Percentiles rank a stretch among this genome's conserved stretches.
Evolutionary conservation across 2,888 invertebrate species (phyloP).

Genomic region (Andrena praecox): DNA sequence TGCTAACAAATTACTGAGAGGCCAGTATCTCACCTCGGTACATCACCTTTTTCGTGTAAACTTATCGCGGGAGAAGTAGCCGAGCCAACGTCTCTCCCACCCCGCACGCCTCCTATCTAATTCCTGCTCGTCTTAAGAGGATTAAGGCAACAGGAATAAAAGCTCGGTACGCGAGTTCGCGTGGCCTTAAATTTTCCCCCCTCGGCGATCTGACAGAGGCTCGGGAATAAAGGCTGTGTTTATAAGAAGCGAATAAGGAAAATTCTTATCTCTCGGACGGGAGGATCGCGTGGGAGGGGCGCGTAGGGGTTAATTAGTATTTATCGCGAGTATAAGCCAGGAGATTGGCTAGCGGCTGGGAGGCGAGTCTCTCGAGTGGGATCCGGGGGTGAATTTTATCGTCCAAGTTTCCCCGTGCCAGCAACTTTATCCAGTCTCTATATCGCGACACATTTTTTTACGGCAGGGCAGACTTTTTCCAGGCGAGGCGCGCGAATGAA

Average conservation of each 20-base stretch:
- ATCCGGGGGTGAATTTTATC: constrained; percentile 54
- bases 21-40: background rate
- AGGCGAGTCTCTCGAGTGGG: constrained; percentile 10
- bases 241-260: constrained; percentile 38
- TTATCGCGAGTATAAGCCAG: constrained; percentile 55
- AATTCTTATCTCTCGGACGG: constrained; percentile 48
- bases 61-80: constrained; percentile 9
- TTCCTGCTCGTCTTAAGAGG: constrained; percentile 40
- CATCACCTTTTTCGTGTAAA: background rate
- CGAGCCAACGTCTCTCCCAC: constrained; percentile 14
- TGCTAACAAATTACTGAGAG: background rate
- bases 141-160: constrained; percentile 42
- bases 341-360: constrained; percentile 39
- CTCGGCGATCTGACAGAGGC: background rate
- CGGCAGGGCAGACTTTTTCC: constrained; percentile 5
- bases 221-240: constrained; percentile 2
- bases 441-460: constrained; percentile 40
- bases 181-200: constrained; percentile 31
- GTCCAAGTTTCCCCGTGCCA: constrained; percentile 34
- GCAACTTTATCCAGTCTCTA: constrained; percentile 24
- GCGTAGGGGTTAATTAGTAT: constrained; percentile 61
- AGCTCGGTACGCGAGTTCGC: constrained; percentile 22
- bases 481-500: background rate
- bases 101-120: constrained; percentile 22
- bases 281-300: constrained; percentile 12